A percentile compares a stretch with the other conserved stretches of the same genome.
Conservation (phyloP, 2,797 vertebrate species). For the Halcyon chelicuti region DNA sequence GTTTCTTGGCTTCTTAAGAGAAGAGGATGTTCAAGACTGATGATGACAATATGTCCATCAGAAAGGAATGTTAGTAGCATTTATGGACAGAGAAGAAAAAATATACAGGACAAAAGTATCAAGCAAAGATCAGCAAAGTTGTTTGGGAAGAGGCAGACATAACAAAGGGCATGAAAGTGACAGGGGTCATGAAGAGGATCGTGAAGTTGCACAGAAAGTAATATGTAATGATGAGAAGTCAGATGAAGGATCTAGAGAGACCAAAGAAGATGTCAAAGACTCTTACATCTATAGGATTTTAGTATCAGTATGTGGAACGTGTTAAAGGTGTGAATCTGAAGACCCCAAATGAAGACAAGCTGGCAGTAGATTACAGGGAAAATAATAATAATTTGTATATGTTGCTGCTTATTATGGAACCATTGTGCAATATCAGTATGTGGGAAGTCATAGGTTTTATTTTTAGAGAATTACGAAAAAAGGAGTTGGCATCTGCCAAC, state of each 20-base stretch:
- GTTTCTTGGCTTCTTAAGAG: not conserved
- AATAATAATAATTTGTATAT: not conserved
- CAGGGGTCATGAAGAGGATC: not conserved
- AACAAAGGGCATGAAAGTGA: not conserved
- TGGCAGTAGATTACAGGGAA: not conserved
- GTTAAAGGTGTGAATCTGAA: not conserved
- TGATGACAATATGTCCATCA: not conserved
- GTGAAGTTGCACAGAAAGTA: not conserved
- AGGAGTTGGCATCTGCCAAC: not conserved
- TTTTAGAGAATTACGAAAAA: not conserved
- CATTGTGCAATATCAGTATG: not conserved
- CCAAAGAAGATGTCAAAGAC: not conserved
- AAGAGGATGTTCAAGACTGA: not conserved
- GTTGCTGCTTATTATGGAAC: not conserved
- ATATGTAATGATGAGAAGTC: not conserved
- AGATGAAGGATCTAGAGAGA: not conserved
- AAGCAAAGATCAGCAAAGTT: not conserved
- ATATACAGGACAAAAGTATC: not conserved
- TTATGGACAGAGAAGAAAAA: not conserved
- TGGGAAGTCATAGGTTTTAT: not conserved
- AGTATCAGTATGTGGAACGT: accelerated
- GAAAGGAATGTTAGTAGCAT: not conserved
- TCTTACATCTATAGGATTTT: not conserved
- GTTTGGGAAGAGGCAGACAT: not conserved
- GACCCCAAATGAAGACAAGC: not conserved